Percentiles rank a stretch among this genome's conserved stretches.
phyloP scores from a whole-genome alignment of 1,140 invertebrate genomes.

The Carposina sasakii region DNA sequence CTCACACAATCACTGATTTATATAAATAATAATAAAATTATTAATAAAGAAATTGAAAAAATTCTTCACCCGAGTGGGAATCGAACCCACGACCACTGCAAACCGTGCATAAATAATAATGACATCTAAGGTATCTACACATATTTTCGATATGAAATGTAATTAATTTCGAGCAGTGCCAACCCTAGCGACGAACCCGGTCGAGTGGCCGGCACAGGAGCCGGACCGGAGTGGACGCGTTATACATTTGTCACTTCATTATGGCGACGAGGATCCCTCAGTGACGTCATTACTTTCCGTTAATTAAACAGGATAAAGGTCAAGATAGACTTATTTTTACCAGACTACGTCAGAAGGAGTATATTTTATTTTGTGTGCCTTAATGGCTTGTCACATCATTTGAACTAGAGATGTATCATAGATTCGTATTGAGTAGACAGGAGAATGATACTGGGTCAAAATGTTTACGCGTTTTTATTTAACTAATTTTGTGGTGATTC shows the following conservation, averaged over 20 bases:
- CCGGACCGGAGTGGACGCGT: slow-evolving; percentile 37
- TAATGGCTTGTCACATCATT: neutral
- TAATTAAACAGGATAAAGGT: slow-evolving; percentile 46
- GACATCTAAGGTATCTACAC: neutral
- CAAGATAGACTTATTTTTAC: slow-evolving; percentile 20
- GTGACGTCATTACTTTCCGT: slow-evolving; percentile 36
- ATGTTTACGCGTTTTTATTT: too few relatives aligned
- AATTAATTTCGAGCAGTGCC: neutral
- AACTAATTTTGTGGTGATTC: too few relatives aligned
- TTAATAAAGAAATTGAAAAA: too few relatives aligned
- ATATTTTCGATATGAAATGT: neutral
- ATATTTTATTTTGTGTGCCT: neutral
- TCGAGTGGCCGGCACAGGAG: slow-evolving; percentile 23
- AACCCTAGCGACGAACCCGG: slow-evolving; percentile 12
- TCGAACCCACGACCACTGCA: too few relatives aligned
- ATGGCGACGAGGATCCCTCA: slow-evolving; percentile 16
- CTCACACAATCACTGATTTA: too few relatives aligned
- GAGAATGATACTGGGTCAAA: too few relatives aligned
- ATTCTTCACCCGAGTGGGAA: too few relatives aligned
- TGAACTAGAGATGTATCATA: neutral
- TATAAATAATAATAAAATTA: too few relatives aligned
- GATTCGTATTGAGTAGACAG: too few relatives aligned
- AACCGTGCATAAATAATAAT: neutral
- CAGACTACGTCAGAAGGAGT: neutral
- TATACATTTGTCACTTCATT: slow-evolving; percentile 48